These are phyloP conservation scores for Halcyon senegalensis DNA, from an alignment of 2,113 vertebrate species.

Conservation along the genomic window DNA sequence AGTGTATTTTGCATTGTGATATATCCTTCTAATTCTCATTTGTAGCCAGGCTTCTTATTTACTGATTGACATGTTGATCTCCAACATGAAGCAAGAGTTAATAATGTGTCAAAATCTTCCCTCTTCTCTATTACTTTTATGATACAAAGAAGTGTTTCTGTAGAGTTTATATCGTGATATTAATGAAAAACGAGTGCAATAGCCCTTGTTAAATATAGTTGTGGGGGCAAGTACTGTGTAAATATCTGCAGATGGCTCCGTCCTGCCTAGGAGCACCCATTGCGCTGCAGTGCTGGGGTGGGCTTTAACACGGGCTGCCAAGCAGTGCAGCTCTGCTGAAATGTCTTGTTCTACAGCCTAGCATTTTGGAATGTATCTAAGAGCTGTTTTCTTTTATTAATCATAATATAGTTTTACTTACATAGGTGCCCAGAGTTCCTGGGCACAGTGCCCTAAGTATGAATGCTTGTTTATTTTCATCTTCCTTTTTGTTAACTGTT, in stretches of 20 bases:
- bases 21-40: neutral
- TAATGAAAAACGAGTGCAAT: neutral
- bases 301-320: constrained; percentile 7
- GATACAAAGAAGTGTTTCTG: neutral
- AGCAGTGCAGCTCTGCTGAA: constrained; percentile 36
- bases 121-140: neutral
- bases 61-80: neutral
- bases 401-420: constrained; percentile 62
- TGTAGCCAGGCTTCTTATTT: neutral
- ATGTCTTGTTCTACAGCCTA: constrained; percentile 58
- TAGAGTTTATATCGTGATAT: neutral
- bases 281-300: neutral
- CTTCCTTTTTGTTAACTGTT: constrained; percentile 42
- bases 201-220: neutral
- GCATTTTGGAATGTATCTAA: constrained; percentile 55
- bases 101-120: neutral
- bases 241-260: neutral
- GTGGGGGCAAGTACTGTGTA: neutral
- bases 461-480: constrained; percentile 64
- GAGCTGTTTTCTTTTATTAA: constrained; percentile 66
- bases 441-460: constrained; percentile 33
- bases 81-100: neutral
- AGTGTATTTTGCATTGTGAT: neutral
- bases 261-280: neutral
- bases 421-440: constrained; percentile 58